Conservation (phyloP, 2,113 vertebrate species). For the Telmatochromis sp. region DNA sequence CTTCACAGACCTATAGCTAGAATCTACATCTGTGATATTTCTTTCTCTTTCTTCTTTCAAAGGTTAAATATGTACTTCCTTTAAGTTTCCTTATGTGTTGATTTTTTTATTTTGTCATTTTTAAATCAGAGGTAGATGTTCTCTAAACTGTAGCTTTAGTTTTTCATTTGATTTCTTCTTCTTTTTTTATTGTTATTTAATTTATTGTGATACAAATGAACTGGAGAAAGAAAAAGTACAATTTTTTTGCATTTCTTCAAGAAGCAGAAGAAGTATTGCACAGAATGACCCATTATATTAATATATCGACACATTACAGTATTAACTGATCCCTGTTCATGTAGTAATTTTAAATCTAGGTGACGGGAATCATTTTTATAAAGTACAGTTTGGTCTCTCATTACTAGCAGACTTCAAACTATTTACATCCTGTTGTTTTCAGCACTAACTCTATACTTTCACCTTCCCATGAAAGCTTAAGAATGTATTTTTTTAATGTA, state of each 20-base stretch:
- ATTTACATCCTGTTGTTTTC: neutral
- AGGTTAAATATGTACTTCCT: neutral
- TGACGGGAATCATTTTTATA: fast-evolving
- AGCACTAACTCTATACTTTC: neutral
- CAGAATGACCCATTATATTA: neutral
- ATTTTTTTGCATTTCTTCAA: neutral
- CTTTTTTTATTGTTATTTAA: fast-evolving
- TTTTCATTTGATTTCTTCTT: neutral
- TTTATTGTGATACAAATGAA: neutral
- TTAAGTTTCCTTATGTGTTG: neutral
- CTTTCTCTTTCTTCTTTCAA: neutral
- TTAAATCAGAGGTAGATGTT: neutral
- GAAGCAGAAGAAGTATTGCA: neutral
- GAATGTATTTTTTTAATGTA: neutral
- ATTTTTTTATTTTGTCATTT: neutral
- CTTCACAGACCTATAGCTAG: neutral
- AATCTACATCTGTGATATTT: neutral
- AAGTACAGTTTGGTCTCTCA: neutral
- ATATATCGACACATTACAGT: neutral
- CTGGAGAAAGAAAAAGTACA: neutral
- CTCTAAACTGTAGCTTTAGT: neutral
- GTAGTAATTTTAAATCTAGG: neutral
- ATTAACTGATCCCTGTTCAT: neutral
- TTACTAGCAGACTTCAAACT: neutral
- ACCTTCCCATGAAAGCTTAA: neutral